phyloP scores from a whole-genome alignment of 2,113 vertebrate genomes.

The Dicerorhinus sumatrensis region DNA sequence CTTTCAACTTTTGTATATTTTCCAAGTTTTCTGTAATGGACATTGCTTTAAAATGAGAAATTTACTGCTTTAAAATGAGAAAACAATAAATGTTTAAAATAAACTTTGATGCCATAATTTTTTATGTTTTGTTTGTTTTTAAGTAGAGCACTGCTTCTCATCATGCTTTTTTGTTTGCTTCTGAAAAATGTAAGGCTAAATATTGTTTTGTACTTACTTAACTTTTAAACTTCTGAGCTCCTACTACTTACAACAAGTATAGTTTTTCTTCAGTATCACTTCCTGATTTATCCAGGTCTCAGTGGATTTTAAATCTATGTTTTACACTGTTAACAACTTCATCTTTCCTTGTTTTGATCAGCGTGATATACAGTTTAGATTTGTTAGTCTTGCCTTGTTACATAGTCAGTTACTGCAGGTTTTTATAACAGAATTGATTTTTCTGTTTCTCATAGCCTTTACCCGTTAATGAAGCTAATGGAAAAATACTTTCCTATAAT shows the following conservation, averaged over 20 bases:
- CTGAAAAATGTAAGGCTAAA: background rate
- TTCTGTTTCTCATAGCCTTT: conserved; percentile 83
- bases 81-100: background rate
- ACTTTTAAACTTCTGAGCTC: background rate
- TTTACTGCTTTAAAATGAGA: conserved; percentile 9
- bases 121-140: background rate
- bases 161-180: background rate
- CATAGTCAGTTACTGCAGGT: background rate
- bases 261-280: background rate
- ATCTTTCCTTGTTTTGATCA: background rate
- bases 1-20: background rate
- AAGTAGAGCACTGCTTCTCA: background rate
- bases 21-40: background rate
- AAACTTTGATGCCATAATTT: background rate
- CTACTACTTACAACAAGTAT: background rate
- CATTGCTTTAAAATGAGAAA: background rate
- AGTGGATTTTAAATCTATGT: background rate
- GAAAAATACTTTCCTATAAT: conserved; percentile 86
- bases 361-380: background rate
- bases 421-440: conserved; percentile 9
- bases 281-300: background rate
- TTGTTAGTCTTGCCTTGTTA: background rate
- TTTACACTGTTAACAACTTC: background rate
- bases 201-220: background rate
- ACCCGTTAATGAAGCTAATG: conserved; percentile 85